These are phyloP conservation scores for Melipona bicolor DNA, from an alignment of 2,888 invertebrate genomes.

Conservation along the genomic window DNA sequence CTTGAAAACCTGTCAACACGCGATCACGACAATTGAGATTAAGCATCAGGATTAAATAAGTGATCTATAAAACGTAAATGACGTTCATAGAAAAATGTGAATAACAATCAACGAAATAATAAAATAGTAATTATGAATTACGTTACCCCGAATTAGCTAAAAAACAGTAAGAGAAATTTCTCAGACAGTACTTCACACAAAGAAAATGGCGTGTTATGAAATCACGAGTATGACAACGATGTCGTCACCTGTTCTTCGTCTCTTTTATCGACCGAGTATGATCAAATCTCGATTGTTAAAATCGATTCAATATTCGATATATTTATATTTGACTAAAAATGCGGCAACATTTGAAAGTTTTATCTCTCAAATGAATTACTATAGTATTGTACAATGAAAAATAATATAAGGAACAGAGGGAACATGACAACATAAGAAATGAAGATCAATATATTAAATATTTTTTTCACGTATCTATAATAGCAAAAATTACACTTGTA, in stretches of 20 bases:
- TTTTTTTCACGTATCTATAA: not conserved
- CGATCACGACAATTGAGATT: constrained; percentile 54
- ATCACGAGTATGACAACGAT: constrained; percentile 78
- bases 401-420: not conserved
- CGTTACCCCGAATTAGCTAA: constrained; percentile 69
- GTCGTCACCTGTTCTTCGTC: constrained; percentile 75
- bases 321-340: not conserved
- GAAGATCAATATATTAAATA: not conserved
- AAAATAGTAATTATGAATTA: constrained; percentile 17
- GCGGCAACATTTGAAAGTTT: constrained; percentile 26
- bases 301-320: constrained; percentile 38
- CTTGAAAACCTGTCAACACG: constrained; percentile 77
- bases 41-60: constrained; percentile 24
- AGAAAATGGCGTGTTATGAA: constrained; percentile 78
- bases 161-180: constrained; percentile 67
- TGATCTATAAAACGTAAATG: constrained; percentile 17
- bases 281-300: constrained; percentile 53
- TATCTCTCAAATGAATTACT: not conserved
- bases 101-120: constrained; percentile 13
- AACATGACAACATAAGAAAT: too few species aligned
- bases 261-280: constrained; percentile 70
- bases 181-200: constrained; percentile 72
- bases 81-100: constrained; percentile 4
- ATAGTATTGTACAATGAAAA: not conserved
- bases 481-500: not conserved